These are phyloP conservation scores for Bufo gargarizans DNA, from an alignment of 2,113 vertebrate species.

Conservation along the genomic window DNA sequence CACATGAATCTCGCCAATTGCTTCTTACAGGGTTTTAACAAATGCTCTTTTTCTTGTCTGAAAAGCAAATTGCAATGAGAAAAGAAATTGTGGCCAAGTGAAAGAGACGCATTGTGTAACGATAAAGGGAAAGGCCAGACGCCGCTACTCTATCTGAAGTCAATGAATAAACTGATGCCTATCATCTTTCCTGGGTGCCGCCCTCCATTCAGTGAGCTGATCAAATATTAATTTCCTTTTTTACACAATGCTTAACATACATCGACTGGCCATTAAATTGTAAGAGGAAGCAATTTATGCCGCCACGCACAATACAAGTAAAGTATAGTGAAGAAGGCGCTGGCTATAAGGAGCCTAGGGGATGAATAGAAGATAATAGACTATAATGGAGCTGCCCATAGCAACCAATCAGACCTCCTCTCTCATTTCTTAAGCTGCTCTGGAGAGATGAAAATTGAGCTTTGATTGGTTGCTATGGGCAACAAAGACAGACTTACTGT, in stretches of 20 bases:
- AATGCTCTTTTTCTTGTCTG: slow-evolving; percentile 18
- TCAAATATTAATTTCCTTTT: slow-evolving; percentile 42
- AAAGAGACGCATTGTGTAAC: slow-evolving; percentile 36
- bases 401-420: too few species aligned
- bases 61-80: slow-evolving; percentile 12
- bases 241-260: slow-evolving; percentile 26
- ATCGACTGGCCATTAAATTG: background rate
- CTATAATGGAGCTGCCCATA: too few species aligned
- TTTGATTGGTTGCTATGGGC: too few species aligned
- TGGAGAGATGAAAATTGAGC: too few species aligned
- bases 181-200: slow-evolving; percentile 20
- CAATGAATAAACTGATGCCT: slow-evolving; percentile 34
- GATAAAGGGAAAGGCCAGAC: background rate
- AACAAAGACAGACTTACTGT: too few species aligned
- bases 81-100: slow-evolving; percentile 17
- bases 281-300: background rate
- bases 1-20: slow-evolving; percentile 19
- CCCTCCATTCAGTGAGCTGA: slow-evolving; percentile 5
- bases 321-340: background rate
- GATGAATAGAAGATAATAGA: background rate
- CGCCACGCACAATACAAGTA: background rate
- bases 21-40: slow-evolving; percentile 9
- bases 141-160: slow-evolving; percentile 19
- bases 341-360: background rate
- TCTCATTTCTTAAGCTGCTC: too few species aligned